phyloP scores from a whole-genome alignment of 2,113 vertebrate species.

The Pangasianodon hypophthalmus region DNA sequence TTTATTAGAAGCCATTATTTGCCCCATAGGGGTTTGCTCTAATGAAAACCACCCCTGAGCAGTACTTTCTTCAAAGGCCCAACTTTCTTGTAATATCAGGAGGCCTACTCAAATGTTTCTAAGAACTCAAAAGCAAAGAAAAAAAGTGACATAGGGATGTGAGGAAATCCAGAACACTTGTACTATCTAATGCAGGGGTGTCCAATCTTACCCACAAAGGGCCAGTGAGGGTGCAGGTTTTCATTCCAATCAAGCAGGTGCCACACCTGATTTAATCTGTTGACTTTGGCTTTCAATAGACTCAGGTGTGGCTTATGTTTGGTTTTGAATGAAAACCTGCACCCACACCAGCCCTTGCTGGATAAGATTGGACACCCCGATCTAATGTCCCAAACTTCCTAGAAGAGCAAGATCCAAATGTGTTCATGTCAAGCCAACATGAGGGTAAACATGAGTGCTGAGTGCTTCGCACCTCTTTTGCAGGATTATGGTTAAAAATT shows the following conservation, averaged over 20 bases:
- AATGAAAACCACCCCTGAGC: constrained; percentile 50
- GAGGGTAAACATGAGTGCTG: not conserved
- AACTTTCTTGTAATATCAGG: constrained; percentile 7
- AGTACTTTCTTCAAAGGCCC: not conserved
- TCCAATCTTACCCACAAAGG: too few relatives aligned
- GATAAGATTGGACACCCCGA: too few relatives aligned
- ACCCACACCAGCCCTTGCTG: too few relatives aligned
- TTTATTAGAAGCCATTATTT: constrained; percentile 50
- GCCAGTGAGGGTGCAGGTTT: too few relatives aligned
- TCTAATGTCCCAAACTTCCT: not conserved
- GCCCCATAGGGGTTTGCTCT: constrained; percentile 34
- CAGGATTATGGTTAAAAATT: not conserved
- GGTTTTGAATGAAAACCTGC: too few relatives aligned
- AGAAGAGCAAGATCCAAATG: not conserved
- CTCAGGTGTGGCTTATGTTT: too few relatives aligned
- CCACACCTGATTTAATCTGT: too few relatives aligned
- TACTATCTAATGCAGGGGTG: not conserved
- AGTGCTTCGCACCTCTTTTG: not conserved
- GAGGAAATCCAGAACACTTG: not conserved
- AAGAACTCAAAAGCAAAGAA: constrained; percentile 18
- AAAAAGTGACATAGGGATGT: not conserved
- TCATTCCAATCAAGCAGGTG: too few relatives aligned
- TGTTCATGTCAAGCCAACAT: not conserved
- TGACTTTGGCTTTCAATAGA: too few relatives aligned
- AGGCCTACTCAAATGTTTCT: not conserved